These are phyloP conservation scores for Teleopsis dalmanni DNA, from an alignment of 1,140 invertebrate genomes.

Conservation along the genomic window DNA sequence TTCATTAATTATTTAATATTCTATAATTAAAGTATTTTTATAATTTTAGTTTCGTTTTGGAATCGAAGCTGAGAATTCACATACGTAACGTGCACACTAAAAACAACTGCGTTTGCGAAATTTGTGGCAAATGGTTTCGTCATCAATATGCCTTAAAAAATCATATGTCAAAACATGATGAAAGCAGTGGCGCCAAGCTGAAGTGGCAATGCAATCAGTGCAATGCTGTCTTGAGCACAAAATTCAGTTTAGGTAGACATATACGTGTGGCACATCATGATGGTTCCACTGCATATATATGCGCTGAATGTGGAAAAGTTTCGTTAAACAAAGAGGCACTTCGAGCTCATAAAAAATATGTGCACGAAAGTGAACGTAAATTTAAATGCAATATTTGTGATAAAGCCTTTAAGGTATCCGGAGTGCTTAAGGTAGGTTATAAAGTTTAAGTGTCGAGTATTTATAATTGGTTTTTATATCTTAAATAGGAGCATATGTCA, in stretches of 20 bases:
- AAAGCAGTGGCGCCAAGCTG: background rate
- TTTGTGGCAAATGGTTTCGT: slow-evolving; percentile 23
- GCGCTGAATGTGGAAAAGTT: slow-evolving; percentile 20
- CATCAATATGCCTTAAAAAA: background rate
- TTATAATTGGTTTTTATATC: slow-evolving; percentile 1
- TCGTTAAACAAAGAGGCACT: slow-evolving; percentile 16
- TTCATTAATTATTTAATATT: background rate
- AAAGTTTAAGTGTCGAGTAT: background rate
- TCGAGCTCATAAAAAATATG: slow-evolving; percentile 19
- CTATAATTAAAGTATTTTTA: slow-evolving; percentile 11
- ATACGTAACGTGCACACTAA: slow-evolving; percentile 20
- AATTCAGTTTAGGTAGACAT: slow-evolving; percentile 22
- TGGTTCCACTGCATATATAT: slow-evolving; percentile 18
- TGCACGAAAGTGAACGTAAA: slow-evolving; percentile 20
- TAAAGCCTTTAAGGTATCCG: slow-evolving; percentile 21
- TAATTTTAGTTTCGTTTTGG: slow-evolving; percentile 8
- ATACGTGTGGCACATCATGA: slow-evolving; percentile 21
- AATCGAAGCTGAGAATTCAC: slow-evolving; percentile 20
- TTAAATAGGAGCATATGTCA: slow-evolving; percentile 27
- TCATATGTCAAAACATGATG: slow-evolving; percentile 9
- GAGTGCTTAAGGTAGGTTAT: slow-evolving; percentile 2
- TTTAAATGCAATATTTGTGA: slow-evolving; percentile 23
- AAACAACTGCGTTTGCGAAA: slow-evolving; percentile 18
- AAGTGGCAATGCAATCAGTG: slow-evolving; percentile 8
- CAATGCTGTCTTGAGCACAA: slow-evolving; percentile 10